Evolutionary conservation across 2,113 vertebrate species (phyloP), one percentile per base, ranked within the genome.

Genomic region (Corythaeola cristata): DNA sequence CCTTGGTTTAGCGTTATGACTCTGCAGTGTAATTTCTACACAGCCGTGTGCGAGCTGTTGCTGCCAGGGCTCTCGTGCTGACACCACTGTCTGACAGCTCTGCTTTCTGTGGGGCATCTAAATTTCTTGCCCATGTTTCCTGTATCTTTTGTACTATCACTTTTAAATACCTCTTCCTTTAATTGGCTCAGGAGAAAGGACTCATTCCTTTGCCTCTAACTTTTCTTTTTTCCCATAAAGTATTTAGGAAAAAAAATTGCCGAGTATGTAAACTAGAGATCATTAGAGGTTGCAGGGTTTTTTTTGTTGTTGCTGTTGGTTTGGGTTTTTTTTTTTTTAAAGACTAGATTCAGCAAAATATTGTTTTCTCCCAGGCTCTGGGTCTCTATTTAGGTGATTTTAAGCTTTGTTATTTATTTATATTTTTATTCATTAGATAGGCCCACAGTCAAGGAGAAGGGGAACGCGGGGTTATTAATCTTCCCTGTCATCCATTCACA

Each of bases 401-500:
- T 97, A 96, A 93, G 95, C 96, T 93, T 81, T 85, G 93, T 22
- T 94, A 76, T 97, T 97, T 98, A 97, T 98, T 98, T 98, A 97
- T 98, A 98, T 98, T 97, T 98, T 98, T 98, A 98, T 98, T 98
- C 98, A 98, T 98, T 98, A 98, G 97, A 96, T 96, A 96, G 97
- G 97, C 97, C 96, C 96, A 98, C 97, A 98, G 97, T 98, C 98
- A 98, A 98, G 96, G 97, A 97, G 97, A 98, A 97, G 98, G 98
- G 98, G 96, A 97, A 97, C 96, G 95, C 6, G 74, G 91, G 98
- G 99, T 98, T 99, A 99, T 99, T 99, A 99, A 99, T 99, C 99
- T 99, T 99, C 98, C 98, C 98, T 99, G 99, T 99, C 99, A 99
- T 98, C 98, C 98, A 97, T 98, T 99, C 98, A 98, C 99, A 99